A percentile compares a stretch with the other conserved stretches of the same genome.
Evolutionary conservation across 2,113 vertebrate genomes (phyloP).

Genomic region (Leptobrachium leishanense): DNA sequence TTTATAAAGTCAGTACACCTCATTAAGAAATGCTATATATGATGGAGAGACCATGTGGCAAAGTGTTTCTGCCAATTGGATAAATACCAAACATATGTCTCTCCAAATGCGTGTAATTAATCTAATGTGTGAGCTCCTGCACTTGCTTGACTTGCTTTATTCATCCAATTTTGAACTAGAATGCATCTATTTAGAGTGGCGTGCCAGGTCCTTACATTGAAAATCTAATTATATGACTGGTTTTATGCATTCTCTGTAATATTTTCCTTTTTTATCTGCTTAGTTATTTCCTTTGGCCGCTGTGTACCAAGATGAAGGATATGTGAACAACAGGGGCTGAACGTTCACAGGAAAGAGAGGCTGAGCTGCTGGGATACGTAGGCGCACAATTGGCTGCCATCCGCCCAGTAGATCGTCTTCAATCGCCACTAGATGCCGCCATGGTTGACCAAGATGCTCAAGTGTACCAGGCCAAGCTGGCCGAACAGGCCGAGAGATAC

Average conservation of each 20-base stretch:
- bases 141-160: not conserved
- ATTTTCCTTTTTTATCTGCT: too few relatives aligned
- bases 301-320: too few relatives aligned
- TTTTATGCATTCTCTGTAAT: too few relatives aligned
- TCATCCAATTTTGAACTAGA: not conserved
- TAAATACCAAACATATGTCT: not conserved
- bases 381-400: slow-evolving; percentile 63
- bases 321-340: too few relatives aligned
- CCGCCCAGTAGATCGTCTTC: slow-evolving; percentile 69
- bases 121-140: not conserved
- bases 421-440: slow-evolving; percentile 66
- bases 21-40: too few relatives aligned
- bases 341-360: slow-evolving; percentile 64
- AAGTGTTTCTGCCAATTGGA: not conserved
- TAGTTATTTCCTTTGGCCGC: too few relatives aligned
- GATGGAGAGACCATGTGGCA: not conserved
- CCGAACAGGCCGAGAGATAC: slow-evolving; percentile 93
- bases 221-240: too few relatives aligned
- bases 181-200: too few relatives aligned
- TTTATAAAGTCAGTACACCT: too few relatives aligned
- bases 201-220: too few relatives aligned
- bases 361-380: slow-evolving; percentile 54
- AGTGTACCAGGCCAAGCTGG: slow-evolving; percentile 93
- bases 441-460: slow-evolving; percentile 89
- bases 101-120: not conserved